Evolutionary conservation across 37 sponge, comb jelly and placozoan species (phyloP).

Genomic region (Amphimedon queenslandica): DNA sequence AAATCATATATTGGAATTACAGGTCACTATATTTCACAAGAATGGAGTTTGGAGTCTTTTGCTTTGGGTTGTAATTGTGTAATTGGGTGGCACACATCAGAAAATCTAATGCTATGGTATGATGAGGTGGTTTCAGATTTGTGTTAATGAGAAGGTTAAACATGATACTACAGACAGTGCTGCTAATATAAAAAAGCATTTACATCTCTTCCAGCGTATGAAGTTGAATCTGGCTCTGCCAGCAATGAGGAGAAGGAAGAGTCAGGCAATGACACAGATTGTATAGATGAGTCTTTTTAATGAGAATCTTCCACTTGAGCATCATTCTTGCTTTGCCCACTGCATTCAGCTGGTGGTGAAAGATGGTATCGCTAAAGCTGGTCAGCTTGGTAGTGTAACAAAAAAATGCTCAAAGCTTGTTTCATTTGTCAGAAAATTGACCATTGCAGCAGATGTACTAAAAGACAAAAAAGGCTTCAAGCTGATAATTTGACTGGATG

Average conservation of each 20-base stretch:
- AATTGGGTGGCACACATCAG: too few relatives aligned
- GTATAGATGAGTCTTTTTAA: too few relatives aligned
- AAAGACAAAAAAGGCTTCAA: background rate
- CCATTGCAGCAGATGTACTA: constrained; percentile 15
- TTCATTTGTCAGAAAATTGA: constrained; percentile 10
- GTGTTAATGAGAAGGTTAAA: background rate
- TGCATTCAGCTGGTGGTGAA: constrained; percentile 9
- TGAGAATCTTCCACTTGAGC: constrained; percentile 5
- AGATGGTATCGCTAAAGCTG: constrained; percentile 12
- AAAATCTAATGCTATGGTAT: too few relatives aligned
- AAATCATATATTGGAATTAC: too few relatives aligned
- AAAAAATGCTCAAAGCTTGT: constrained; percentile 4
- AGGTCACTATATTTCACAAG: too few relatives aligned
- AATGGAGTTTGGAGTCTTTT: too few relatives aligned
- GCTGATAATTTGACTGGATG: background rate
- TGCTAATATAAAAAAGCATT: constrained; percentile 9
- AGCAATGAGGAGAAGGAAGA: background rate
- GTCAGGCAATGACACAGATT: background rate
- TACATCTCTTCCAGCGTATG: background rate
- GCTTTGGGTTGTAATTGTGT: too few relatives aligned
- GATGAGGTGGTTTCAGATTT: constrained; percentile 7
- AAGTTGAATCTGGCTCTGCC: too few relatives aligned
- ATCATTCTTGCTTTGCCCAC: constrained; percentile 21
- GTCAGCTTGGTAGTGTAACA: background rate
- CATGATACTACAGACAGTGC: background rate